Percentiles rank a stretch among this genome's conserved stretches.
These are phyloP conservation scores for Papilio glaucus DNA, from an alignment of 1,140 invertebrate genomes.

Conservation along the genomic window DNA sequence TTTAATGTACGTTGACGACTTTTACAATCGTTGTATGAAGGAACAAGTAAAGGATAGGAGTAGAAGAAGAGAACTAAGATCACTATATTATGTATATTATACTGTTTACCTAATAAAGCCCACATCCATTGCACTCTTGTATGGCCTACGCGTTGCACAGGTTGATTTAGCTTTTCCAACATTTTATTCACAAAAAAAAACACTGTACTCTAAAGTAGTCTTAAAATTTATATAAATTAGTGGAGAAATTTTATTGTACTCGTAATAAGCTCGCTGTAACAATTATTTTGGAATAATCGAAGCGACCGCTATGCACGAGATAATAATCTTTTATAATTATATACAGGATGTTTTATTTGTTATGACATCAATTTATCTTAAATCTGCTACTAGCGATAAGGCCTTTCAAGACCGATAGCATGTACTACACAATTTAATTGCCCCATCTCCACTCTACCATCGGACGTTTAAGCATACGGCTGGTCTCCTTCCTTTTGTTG, in stretches of 20 bases:
- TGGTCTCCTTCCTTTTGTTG: too few relatives aligned
- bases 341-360: conserved; percentile 18
- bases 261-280: not conserved
- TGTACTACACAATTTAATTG: too few relatives aligned
- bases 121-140: conserved; percentile 45
- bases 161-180: not conserved
- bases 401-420: not conserved
- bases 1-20: too few relatives aligned
- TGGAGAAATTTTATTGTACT: not conserved
- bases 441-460: too few relatives aligned
- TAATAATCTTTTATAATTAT: conserved; percentile 24
- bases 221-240: too few relatives aligned
- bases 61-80: too few relatives aligned
- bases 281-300: not conserved
- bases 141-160: conserved; percentile 31
- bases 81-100: too few relatives aligned
- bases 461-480: too few relatives aligned
- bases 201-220: not conserved
- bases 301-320: not conserved
- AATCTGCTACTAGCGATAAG: not conserved
- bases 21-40: too few relatives aligned
- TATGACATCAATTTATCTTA: not conserved
- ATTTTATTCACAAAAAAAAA: not conserved
- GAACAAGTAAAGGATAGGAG: too few relatives aligned
- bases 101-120: conserved; percentile 44